phyloP scores from a whole-genome alignment of 2,797 vertebrate species.

The Rousettus madagascariensis region DNA sequence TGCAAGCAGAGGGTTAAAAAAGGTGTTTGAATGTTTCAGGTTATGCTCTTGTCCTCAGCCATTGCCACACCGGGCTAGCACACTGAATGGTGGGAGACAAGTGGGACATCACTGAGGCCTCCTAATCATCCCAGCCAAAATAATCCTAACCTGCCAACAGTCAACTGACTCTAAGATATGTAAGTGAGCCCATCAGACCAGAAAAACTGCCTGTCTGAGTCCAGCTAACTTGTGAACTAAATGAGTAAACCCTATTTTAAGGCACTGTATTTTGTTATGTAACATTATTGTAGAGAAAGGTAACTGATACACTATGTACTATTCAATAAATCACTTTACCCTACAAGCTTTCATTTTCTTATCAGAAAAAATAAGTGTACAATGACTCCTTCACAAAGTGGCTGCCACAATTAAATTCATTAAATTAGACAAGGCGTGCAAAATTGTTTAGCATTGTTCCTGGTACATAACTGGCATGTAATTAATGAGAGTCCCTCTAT shows the following conservation, averaged over 20 bases:
- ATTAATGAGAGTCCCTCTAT: background rate
- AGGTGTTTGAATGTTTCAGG: background rate
- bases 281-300: conserved; percentile 4
- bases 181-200: background rate
- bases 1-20: background rate
- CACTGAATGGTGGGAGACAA: background rate
- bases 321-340: background rate
- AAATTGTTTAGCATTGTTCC: background rate
- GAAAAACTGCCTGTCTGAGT: background rate
- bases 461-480: background rate
- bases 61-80: background rate
- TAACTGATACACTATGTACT: background rate
- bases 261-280: background rate
- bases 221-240: background rate
- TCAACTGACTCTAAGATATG: background rate
- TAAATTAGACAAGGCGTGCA: background rate
- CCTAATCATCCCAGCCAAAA: background rate
- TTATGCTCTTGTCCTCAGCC: background rate
- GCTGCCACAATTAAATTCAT: background rate
- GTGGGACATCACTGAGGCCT: background rate
- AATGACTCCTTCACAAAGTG: background rate
- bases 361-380: background rate
- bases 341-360: background rate
- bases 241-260: background rate
- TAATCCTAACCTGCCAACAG: background rate